These are phyloP conservation scores for Pangasianodon gigas DNA, from an alignment of 2,113 vertebrate genomes.

Conservation along the genomic window DNA sequence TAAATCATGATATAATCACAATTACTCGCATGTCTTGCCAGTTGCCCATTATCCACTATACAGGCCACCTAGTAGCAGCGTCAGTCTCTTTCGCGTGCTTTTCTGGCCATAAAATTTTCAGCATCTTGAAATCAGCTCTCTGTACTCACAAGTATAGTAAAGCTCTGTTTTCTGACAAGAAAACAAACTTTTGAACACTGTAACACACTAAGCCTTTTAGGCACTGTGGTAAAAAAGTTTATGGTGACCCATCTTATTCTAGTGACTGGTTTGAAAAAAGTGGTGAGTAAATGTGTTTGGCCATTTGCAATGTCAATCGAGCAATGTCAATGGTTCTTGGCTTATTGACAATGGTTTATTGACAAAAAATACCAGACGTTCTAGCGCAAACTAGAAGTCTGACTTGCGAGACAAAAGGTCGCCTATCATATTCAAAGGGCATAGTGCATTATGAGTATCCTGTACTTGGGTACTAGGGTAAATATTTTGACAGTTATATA, in stretches of 20 bases:
- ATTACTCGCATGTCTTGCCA: neutral
- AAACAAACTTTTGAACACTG: neutral
- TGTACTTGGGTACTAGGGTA: neutral
- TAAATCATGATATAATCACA: neutral
- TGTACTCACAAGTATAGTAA: neutral
- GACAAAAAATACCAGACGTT: neutral
- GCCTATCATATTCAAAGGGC: neutral
- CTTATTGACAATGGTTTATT: neutral
- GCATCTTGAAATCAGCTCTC: neutral
- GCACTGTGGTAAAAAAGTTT: neutral
- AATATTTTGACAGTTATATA: neutral
- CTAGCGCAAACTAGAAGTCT: neutral
- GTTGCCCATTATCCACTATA: neutral
- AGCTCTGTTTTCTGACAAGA: neutral
- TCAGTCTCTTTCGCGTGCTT: neutral
- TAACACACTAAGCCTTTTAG: neutral
- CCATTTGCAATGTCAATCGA: neutral
- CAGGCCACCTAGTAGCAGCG: neutral
- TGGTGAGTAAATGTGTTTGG: neutral
- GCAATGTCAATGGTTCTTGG: neutral
- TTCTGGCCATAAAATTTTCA: neutral
- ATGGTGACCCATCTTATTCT: neutral
- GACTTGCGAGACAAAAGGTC: neutral
- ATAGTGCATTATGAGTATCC: neutral
- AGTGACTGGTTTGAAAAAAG: neutral